Conservation (phyloP, 2,113 vertebrate species). For the Fulica atra region DNA sequence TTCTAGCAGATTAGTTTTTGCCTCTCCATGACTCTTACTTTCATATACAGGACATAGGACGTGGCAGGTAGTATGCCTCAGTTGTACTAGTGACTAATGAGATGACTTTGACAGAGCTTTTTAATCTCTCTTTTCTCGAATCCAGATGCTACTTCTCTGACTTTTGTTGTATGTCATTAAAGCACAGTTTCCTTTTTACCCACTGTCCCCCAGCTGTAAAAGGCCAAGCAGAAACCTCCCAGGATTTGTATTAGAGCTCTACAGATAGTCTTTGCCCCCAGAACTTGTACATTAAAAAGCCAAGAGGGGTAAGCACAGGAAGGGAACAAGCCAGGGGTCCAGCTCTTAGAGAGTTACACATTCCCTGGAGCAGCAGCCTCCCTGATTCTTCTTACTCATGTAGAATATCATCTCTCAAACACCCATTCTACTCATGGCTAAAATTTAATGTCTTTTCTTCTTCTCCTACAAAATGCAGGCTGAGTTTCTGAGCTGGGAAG, state of each 20-base stretch:
- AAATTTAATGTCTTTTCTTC: neutral
- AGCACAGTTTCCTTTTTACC: neutral
- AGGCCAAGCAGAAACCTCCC: neutral
- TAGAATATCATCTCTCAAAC: neutral
- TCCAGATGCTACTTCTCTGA: neutral
- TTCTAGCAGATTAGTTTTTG: neutral
- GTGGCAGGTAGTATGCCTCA: neutral
- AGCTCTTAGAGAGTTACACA: neutral
- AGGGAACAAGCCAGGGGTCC: neutral
- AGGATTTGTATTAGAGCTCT: neutral
- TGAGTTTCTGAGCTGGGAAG: neutral
- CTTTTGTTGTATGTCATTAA: neutral
- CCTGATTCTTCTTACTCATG: neutral
- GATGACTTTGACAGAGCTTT: neutral
- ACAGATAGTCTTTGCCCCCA: neutral
- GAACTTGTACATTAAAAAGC: neutral
- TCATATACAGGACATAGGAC: neutral
- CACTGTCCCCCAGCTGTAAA: neutral
- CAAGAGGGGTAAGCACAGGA: neutral
- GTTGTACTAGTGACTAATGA: neutral
- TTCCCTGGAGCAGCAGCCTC: neutral
- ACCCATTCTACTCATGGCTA: neutral
- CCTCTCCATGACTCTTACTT: neutral
- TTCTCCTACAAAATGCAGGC: neutral
- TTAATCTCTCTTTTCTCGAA: neutral